A percentile compares a stretch with the other conserved stretches of the same genome.
These are phyloP conservation scores for Pelochelys cantorii DNA, from an alignment of 2,797 vertebrate genomes.

Conservation along the genomic window DNA sequence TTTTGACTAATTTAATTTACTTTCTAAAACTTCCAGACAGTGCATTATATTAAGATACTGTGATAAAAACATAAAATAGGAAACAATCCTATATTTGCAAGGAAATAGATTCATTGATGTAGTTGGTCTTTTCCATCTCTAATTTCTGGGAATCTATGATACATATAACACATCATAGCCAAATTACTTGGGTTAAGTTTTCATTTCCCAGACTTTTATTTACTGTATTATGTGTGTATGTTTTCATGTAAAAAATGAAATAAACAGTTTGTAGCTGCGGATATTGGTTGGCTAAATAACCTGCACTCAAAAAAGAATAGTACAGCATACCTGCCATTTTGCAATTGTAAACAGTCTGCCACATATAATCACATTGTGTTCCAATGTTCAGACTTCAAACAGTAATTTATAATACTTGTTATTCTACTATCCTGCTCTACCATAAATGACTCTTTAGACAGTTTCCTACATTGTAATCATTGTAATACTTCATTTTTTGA, in stretches of 20 bases:
- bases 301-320: neutral
- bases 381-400: neutral
- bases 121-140: neutral
- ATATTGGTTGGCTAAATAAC: neutral
- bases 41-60: neutral
- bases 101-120: neutral
- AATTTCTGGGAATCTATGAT: neutral
- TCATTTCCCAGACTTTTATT: neutral
- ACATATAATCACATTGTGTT: neutral
- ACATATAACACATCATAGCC: neutral
- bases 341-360: neutral
- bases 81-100: neutral
- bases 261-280: neutral
- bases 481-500: conserved; percentile 11
- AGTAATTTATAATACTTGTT: neutral
- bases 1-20: neutral
- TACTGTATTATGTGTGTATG: neutral
- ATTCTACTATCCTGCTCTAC: neutral
- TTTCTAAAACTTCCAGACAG: neutral
- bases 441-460: neutral
- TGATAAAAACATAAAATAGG: neutral
- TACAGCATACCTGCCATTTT: fast-evolving
- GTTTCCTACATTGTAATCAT: conserved; percentile 1
- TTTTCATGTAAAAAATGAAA: neutral
- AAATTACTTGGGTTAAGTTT: neutral